Evolutionary conservation across 2,113 vertebrate genomes (phyloP), one percentile per base, ranked within the genome.

Genomic region (Nesoenas mayeri): DNA sequence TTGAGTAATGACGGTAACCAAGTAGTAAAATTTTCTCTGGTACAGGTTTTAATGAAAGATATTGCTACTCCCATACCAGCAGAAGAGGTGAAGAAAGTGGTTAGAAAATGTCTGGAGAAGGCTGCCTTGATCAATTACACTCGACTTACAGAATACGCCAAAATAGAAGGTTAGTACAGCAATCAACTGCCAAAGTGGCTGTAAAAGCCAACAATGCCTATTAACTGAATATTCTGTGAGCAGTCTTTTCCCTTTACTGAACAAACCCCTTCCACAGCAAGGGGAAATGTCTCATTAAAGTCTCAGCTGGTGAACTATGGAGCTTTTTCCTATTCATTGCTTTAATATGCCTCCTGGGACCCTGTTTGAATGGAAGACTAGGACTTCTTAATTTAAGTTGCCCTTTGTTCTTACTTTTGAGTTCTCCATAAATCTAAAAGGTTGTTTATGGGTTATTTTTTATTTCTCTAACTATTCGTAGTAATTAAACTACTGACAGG

Each of bases 31-130:
- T 81, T 96, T 50, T 95, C 94, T 97, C 88, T 97, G 57, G 60
- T 36, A 80, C 96, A 99, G 99, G 99, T 99, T 93, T 98, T 99
- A 96, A 99, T 99, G 99, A 99, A 99, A 98, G 99, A 99, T 97
- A 99, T 99, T 96, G 99, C 98, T 87, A 99, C 99, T 38, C 98
- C 99, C 6, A 98, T 99, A 89, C 98, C 99, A 80, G 96, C 98
- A n/a, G 99, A 99, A 96, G 99, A 99, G 84, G 99, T 99, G 98
- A 99, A 98, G 97, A 99, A 98, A 93, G 98, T 99, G 95, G 98
- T 99, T 95, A 98, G 99, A 97, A 99, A 98, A 94, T 99, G 99
- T 98, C 98, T 99, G 91, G 99, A 99, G 96, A 99, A 99, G 96
- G 99, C 99, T 36, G 99, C 99, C 86, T 98, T 98, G 84, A 98